These are phyloP conservation scores for Drosophila kambysellisi DNA, from an alignment of 2,888 invertebrate species.

Conservation along the genomic window DNA sequence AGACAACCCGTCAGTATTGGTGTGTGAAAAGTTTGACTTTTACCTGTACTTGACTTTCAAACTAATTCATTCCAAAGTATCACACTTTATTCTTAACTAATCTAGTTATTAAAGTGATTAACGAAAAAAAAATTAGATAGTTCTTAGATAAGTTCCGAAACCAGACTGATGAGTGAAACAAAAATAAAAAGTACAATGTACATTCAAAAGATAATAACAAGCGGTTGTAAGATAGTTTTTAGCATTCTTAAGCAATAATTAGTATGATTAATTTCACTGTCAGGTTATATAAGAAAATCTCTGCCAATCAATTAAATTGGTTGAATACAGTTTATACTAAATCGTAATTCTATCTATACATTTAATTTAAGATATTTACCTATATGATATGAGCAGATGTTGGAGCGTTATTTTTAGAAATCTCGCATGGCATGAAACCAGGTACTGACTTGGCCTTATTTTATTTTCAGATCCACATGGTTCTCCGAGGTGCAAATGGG, in stretches of 20 bases:
- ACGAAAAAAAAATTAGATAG: conserved; percentile 16
- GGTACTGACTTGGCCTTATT: not conserved
- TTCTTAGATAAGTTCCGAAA: conserved; percentile 27
- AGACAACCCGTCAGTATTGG: not conserved
- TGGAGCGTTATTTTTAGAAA: not conserved
- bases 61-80: conserved; percentile 23
- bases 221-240: not conserved
- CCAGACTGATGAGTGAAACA: conserved; percentile 2
- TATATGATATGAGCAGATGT: not conserved
- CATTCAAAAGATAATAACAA: conserved; percentile 13
- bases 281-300: not conserved
- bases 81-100: conserved; percentile 29
- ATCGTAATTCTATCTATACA: not conserved
- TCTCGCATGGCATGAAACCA: not conserved
- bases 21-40: conserved; percentile 16
- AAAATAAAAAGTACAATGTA: conserved; percentile 27
- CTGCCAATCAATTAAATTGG: not conserved
- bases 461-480: conserved; percentile 89
- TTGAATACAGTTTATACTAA: not conserved
- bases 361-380: not conserved
- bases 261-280: not conserved
- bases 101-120: conserved; percentile 29
- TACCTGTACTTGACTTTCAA: conserved; percentile 67
- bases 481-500: conserved; percentile 97
- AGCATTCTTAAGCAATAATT: not conserved